These are phyloP conservation scores for Hedya salicella DNA, from an alignment of 2,888 invertebrate genomes.

Conservation along the genomic window DNA sequence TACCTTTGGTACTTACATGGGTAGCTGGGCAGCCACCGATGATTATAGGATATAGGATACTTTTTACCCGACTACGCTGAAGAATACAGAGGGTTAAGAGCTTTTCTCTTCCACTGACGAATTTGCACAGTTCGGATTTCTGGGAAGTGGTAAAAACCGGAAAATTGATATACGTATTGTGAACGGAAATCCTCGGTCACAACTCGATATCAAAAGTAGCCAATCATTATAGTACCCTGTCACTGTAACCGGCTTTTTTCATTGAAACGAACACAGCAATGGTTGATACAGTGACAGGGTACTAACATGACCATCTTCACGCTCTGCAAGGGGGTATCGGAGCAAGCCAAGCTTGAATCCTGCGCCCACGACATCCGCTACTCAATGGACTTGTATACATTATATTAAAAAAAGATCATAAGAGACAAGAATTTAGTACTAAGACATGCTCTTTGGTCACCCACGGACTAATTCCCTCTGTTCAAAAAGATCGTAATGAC, in stretches of 20 bases:
- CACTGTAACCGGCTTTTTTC: background rate
- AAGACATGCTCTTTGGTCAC: background rate
- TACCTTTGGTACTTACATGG: too few relatives aligned
- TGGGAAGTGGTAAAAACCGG: background rate
- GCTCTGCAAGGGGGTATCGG: slow-evolving; percentile 22
- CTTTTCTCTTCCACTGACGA: too few relatives aligned
- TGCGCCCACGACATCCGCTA: slow-evolving; percentile 47
- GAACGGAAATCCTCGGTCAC: slow-evolving; percentile 17
- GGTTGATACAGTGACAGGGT: too few relatives aligned
- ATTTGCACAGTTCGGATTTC: too few relatives aligned
- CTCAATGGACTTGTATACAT: background rate
- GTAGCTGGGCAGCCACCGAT: too few relatives aligned
- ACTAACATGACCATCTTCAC: too few relatives aligned
- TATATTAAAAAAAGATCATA: background rate
- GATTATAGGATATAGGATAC: too few relatives aligned
- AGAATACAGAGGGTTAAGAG: too few relatives aligned
- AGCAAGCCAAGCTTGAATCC: slow-evolving; percentile 50
- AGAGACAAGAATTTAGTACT: background rate
- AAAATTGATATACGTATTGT: background rate
- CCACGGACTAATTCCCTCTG: background rate
- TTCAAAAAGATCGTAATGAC: too few relatives aligned
- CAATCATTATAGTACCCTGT: background rate
- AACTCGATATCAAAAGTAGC: slow-evolving; percentile 1
- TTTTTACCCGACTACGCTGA: too few relatives aligned
- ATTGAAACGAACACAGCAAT: background rate